A percentile compares a stretch with the other conserved stretches of the same genome.
Evolutionary conservation across 2,888 invertebrate species (phyloP).

Genomic region (Temnothorax ravouxi): DNA sequence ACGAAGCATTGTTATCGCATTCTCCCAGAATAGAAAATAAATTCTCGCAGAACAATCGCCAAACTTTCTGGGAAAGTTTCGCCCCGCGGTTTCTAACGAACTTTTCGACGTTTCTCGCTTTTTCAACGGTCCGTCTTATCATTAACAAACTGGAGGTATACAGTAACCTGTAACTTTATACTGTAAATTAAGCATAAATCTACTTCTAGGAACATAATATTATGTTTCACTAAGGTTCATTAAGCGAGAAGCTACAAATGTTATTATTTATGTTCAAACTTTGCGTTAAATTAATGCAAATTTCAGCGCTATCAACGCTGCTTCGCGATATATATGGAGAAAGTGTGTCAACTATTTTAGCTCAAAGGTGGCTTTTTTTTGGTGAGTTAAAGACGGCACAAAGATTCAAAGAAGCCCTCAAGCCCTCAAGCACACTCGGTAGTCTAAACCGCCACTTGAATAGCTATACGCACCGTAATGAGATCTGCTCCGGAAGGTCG

Average conservation of each 20-base stretch:
- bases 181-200: not conserved
- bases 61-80: conserved; percentile 57
- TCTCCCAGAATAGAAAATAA: conserved; percentile 63
- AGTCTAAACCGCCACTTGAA: conserved; percentile 2
- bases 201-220: not conserved
- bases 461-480: not conserved
- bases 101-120: conserved; percentile 44
- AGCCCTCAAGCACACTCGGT: not conserved
- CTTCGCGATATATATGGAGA: not conserved
- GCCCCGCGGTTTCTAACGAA: conserved; percentile 25
- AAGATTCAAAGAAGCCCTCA: not conserved
- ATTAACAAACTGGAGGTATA: not conserved
- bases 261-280: not conserved
- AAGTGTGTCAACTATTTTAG: not conserved
- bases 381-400: not conserved
- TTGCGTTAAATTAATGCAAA: not conserved
- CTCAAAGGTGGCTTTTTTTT: too few relatives aligned
- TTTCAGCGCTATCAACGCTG: not conserved
- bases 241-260: not conserved
- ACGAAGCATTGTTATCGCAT: conserved; percentile 55
- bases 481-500: not conserved
- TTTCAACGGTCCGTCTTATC: not conserved
- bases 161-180: not conserved
- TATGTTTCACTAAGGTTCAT: not conserved
- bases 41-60: conserved; percentile 66